Percentiles rank a stretch among this genome's conserved stretches.
phyloP scores from a whole-genome alignment of 1,140 invertebrate genomes.

The Andrena cerasifolii region DNA sequence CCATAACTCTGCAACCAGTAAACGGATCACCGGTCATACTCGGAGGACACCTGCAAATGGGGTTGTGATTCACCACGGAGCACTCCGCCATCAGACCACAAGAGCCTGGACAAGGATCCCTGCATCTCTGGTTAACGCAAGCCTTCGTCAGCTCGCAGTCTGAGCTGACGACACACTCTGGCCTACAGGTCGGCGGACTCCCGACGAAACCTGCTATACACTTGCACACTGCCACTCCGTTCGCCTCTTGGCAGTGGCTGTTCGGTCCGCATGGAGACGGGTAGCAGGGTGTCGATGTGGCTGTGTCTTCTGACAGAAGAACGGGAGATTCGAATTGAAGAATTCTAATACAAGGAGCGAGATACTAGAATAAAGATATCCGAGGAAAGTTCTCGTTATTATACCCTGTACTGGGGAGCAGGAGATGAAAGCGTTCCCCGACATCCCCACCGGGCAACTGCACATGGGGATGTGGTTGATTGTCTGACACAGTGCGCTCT shows the following conservation, averaged over 20 bases:
- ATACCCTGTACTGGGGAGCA: constrained; percentile 81
- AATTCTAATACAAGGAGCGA: too few species aligned
- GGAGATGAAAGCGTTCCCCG: constrained; percentile 87
- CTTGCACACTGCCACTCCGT: constrained; percentile 87
- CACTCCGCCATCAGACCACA: constrained; percentile 87
- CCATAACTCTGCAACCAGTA: constrained; percentile 79
- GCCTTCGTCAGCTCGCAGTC: constrained; percentile 86
- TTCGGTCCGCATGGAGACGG: constrained; percentile 89
- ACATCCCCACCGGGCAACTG: constrained; percentile 86
- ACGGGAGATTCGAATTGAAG: not conserved
- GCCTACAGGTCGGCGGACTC: constrained; percentile 88
- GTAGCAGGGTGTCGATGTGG: constrained; percentile 1
- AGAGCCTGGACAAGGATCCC: constrained; percentile 88
- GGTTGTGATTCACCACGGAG: constrained; percentile 86
- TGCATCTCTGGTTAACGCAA: constrained; percentile 89
- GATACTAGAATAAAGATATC: constrained; percentile 82
- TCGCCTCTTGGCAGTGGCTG: constrained; percentile 86
- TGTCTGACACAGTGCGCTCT: constrained; percentile 87
- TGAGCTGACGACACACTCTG: constrained; percentile 87
- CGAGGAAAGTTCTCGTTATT: constrained; percentile 78
- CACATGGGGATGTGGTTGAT: constrained; percentile 88
- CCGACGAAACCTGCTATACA: constrained; percentile 89
- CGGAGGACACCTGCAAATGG: constrained; percentile 85
- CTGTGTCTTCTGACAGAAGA: constrained; percentile 1
- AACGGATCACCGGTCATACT: constrained; percentile 86